Evolutionary conservation across 2,797 vertebrate genomes (phyloP).

Genomic region (Sebastes kiyomatsui): DNA sequence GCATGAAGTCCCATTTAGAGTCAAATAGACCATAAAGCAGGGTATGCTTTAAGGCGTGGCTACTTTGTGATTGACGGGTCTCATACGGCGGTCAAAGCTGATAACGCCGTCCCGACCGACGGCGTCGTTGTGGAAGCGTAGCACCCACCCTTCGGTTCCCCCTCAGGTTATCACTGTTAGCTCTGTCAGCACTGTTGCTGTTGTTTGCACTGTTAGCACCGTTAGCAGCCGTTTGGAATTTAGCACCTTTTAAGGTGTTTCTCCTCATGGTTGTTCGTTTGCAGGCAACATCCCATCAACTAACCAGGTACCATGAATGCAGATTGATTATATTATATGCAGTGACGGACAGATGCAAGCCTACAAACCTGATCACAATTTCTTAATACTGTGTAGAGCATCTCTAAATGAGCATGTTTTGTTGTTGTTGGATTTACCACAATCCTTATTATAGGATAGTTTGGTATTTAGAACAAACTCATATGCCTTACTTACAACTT

Average conservation of each 20-base stretch:
- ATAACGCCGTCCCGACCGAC: fast-evolving
- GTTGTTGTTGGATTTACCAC: background rate
- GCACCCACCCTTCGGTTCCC: fast-evolving
- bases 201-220: background rate
- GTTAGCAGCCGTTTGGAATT: background rate
- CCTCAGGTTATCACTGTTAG: too few relatives aligned
- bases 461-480: background rate
- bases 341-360: background rate
- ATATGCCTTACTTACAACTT: background rate
- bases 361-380: background rate
- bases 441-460: background rate
- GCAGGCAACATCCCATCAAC: background rate
- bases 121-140: too few relatives aligned
- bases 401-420: background rate
- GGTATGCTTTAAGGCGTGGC: too few relatives aligned
- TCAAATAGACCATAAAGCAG: too few relatives aligned
- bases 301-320: background rate
- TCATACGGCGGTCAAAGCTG: fast-evolving
- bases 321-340: background rate
- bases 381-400: background rate
- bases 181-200: too few relatives aligned
- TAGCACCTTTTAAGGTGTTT: background rate
- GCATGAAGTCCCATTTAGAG: too few relatives aligned
- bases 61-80: too few relatives aligned
- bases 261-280: background rate